Evolutionary conservation across 2,888 invertebrate species (phyloP), one percentile per base, ranked within the genome.

Genomic region (Trisateles emortualis): DNA sequence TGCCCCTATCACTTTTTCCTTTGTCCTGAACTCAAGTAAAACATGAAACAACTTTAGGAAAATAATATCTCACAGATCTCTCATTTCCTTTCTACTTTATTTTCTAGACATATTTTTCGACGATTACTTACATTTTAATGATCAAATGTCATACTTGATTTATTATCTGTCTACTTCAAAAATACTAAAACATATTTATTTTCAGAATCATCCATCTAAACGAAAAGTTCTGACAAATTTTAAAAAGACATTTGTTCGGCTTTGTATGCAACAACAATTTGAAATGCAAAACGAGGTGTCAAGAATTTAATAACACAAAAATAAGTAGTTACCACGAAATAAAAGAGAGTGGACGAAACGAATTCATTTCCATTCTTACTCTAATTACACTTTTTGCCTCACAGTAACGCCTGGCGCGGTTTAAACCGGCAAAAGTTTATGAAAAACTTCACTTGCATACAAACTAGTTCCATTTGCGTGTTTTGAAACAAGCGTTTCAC

Each of bases 361-460:
- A 78, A 79, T 81, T 78, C 76, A 79, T 83, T 86, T 84, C 78
- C 81, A 83, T 84, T 85, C 78, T 83, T 79, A 68, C 80, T 82
- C 82, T 85, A 85, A 86, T 87, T 86, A 84, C 81, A 83, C 66
- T 86, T 86, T 86, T 87, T 86, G 78, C 80, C 64, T 60, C 64
- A 68, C 59, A 53, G 75, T 74, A 70, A 66, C 79, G 75, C 72
- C 76, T 71, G 77, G 76, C 79, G 75, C 74, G 79, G 81, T 78
- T 79, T 71, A 72, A 79, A 69, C 74, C 54, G 68, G 69, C 62
- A 74, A 77, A 79, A 78, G 79, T 86, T 86, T 85, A 84, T 86
- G 83, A 86, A 86, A 87, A 86, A 83, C 85, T 83, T 83, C 78
- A 75, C 75, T 78, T 78, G 83, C 85, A 84, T 85, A 82, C 85